phyloP scores from a whole-genome alignment of 2,113 vertebrate genomes.

The Boleophthalmus pectinirostris region DNA sequence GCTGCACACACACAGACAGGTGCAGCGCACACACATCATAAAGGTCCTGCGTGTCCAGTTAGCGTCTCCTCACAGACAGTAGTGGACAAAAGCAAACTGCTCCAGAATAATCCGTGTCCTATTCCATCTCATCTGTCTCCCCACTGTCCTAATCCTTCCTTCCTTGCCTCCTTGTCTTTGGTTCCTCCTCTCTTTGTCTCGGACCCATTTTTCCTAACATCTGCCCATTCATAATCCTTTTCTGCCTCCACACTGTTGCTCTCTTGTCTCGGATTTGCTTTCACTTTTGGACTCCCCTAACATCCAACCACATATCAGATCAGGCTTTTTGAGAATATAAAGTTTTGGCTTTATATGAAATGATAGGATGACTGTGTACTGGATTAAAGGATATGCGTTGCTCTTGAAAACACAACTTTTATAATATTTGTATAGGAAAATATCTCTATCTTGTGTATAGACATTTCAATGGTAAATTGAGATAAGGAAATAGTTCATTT shows the following conservation, averaged over 20 bases:
- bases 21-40: slow-evolving; percentile 12
- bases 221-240: slow-evolving; percentile 60
- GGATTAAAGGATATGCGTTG: neutral
- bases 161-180: slow-evolving; percentile 34
- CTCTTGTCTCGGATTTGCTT: slow-evolving; percentile 51
- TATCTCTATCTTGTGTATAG: neutral
- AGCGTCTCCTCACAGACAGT: slow-evolving; percentile 39
- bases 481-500: neutral
- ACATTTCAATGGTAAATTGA: neutral
- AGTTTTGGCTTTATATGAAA: slow-evolving; percentile 25
- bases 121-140: slow-evolving; percentile 36
- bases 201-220: slow-evolving; percentile 31
- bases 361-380: slow-evolving; percentile 5
- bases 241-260: slow-evolving; percentile 32
- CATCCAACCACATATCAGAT: slow-evolving; percentile 14
- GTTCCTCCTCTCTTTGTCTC: slow-evolving; percentile 16
- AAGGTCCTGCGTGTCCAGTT: slow-evolving; percentile 7
- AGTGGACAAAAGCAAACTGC: slow-evolving; percentile 46
- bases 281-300: slow-evolving; percentile 43
- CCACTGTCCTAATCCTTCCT: slow-evolving; percentile 46
- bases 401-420: slow-evolving; percentile 12
- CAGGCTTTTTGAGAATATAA: slow-evolving; percentile 24
- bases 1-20: slow-evolving; percentile 17
- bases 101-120: slow-evolving; percentile 48
- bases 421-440: neutral